Evolutionary conservation across 2,888 invertebrate genomes (phyloP).

Genomic region (Drosophila tanythrix): DNA sequence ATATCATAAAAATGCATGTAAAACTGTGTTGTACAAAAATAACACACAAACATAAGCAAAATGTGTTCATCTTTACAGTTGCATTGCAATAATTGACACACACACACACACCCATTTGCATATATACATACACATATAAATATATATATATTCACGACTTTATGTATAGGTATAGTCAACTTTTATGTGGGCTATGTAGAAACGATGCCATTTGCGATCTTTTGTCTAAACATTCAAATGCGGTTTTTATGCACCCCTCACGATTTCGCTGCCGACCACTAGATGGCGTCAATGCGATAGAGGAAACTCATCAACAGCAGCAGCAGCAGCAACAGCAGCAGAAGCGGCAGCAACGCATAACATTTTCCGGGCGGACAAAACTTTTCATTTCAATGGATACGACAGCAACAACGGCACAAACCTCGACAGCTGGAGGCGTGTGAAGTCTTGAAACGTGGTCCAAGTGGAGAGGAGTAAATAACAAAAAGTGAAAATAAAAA

Average conservation of each 20-base stretch:
- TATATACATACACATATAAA: slow-evolving; percentile 15
- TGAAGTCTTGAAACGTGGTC: slow-evolving; percentile 50
- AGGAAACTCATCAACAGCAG: slow-evolving; percentile 53
- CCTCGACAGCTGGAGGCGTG: slow-evolving; percentile 29
- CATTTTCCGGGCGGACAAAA: slow-evolving; percentile 46
- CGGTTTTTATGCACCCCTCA: slow-evolving; percentile 44
- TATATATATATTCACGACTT: slow-evolving; percentile 11
- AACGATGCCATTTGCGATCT: slow-evolving; percentile 56
- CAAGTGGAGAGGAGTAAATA: slow-evolving; percentile 18
- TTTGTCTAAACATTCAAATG: slow-evolving; percentile 57
- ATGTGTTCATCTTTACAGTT: slow-evolving; percentile 27
- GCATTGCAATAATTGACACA: slow-evolving; percentile 38
- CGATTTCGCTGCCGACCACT: slow-evolving; percentile 27
- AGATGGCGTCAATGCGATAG: slow-evolving; percentile 59
- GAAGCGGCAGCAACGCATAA: slow-evolving; percentile 7
- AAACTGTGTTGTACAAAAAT: slow-evolving; percentile 21
- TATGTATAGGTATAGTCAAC: slow-evolving; percentile 29
- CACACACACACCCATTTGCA: slow-evolving; percentile 39
- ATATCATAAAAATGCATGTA: slow-evolving; percentile 35
- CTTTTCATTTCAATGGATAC: slow-evolving; percentile 63
- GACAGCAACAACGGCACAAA: slow-evolving; percentile 15
- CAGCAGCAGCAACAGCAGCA: slow-evolving; percentile 7
- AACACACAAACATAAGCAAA: neutral
- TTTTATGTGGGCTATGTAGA: slow-evolving; percentile 57
- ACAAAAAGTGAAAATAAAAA: slow-evolving; percentile 61